Base-by-base conservation (phyloP, 2,113 vertebrate genomes). In the Anser cygnoides region DNA sequence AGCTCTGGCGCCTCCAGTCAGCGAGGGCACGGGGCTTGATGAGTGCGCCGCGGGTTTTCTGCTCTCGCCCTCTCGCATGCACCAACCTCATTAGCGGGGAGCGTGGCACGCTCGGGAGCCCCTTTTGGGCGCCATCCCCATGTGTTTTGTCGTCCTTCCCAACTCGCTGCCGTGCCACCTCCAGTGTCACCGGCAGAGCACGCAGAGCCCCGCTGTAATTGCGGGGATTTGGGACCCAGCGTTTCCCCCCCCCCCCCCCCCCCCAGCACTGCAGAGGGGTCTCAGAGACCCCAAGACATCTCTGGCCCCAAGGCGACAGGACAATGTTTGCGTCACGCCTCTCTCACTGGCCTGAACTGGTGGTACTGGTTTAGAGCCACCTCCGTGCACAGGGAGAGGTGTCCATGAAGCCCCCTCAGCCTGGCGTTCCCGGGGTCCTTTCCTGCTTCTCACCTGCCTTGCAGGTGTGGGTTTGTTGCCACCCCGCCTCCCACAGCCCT, bases 21-120 rank as follows among this genome's bases (percentile, higher is more conserved):
- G 94, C 66, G 3, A 21, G 91, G 96, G 87, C 84, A 28, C 1
- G 0, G 72, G 10, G 77, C 96, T 95, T 96, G 84, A 92, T 92
- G 35, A 92, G 78, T 3, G 7, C 2, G 1, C 3, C 43, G 61
- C 65, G 68, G 68, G 70, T 54, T 87, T 83, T 73, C 66, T 90
- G 46, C 79, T 71, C 39, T 67, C n/a, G 8, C 89, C 65, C 88
- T 93, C 9, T 6, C 13, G 31, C 5, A 2, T 29, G 39, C 92
- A 87, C 84, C 93, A 31, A 72, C 46, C 97, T 98, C 97, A 95
- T 97, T 97, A 98, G 96, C 26, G 26, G 57, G 43, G 92, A 95
- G 83, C 70, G 82, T 0, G 19, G 83, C 87, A 85, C 82, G 33
- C 94, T 97, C 91, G 85, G 95, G 55, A 71, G 82, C 37, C 68